Conservation (phyloP, 2,797 vertebrate species). For the Discoglossus pictus region DNA sequence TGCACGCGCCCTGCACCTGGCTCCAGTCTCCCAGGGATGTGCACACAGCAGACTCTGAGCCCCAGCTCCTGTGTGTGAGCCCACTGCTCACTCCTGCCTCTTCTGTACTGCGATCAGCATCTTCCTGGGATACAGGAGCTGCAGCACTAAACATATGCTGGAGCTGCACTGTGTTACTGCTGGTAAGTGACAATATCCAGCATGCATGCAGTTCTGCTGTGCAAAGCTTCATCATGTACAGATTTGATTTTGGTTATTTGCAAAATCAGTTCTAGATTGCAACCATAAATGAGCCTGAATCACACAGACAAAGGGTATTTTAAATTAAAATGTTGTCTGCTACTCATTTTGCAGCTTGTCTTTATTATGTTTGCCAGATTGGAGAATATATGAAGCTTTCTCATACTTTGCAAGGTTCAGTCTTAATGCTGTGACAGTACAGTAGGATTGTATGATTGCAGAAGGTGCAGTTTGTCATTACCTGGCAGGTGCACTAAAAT, state of each 20-base stretch:
- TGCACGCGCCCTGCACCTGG: conserved; percentile 64
- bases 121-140: conserved; percentile 34
- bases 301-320: background rate
- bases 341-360: too few species aligned
- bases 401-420: background rate
- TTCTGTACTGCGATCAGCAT: conserved; percentile 28
- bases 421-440: background rate
- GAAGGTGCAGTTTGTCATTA: background rate
- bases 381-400: background rate
- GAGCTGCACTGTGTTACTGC: conserved; percentile 23
- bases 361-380: background rate
- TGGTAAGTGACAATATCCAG: conserved; percentile 28
- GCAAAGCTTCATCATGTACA: background rate
- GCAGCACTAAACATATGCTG: conserved; percentile 14
- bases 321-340: background rate
- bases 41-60: conserved; percentile 53
- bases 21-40: conserved; percentile 52
- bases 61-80: conserved; percentile 14
- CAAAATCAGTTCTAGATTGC: too few species aligned
- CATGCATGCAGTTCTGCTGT: background rate
- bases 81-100: conserved; percentile 32
- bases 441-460: background rate
- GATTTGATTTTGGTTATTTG: background rate
- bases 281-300: background rate
- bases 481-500: background rate